Base-by-base conservation (phyloP, 2,888 invertebrate genomes). In the Microplitis manilae region DNA sequence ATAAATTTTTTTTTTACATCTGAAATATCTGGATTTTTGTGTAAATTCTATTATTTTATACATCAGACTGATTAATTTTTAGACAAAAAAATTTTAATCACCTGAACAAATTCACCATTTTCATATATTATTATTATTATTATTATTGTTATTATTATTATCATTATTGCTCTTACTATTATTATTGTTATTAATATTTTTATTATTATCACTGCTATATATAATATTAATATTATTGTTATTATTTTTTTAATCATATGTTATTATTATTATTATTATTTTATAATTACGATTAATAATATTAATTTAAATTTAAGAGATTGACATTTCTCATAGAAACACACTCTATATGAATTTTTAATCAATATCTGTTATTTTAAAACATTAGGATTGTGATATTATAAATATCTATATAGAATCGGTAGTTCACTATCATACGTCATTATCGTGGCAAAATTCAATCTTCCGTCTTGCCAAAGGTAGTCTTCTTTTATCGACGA, bases 381-480 rank as follows among this genome's bases (percentile, higher is more conserved):
- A 50, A 50, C 13, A 50, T 50, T 13, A 50, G 13, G 9, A 9
- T 65, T 38, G 13, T 30, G 65, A 30, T 65, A 9, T 13, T 65
- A 13, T 65, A 9, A 20, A 65, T 65, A 65, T 20, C 65, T 7
- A 20, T 7, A 20, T 59, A 30, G 8, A 20, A 20, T 20, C 17
- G 20, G 39, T 50, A 59, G 30, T 70, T 79, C 79, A 77, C 80
- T 87, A 89, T 90, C 89, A 89, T 86, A 90, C 90, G 81, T 90
- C 90, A 83, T 90, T 90, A 83, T 90, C 90, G 83, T 90, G 90
- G 80, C 90, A 90, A 77, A 87, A 87, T 67, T 88, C 87, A 77
- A 90, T 87, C 79, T 87, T 90, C 64, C 90, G 86, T 77, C 89
- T 86, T 50, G 88, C 83, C 15, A 90, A 77, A 9, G 87, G 87